Evolutionary conservation across 2,888 invertebrate genomes (phyloP), one percentile per base, ranked within the genome.

Genomic region (Cybosia mesomella): DNA sequence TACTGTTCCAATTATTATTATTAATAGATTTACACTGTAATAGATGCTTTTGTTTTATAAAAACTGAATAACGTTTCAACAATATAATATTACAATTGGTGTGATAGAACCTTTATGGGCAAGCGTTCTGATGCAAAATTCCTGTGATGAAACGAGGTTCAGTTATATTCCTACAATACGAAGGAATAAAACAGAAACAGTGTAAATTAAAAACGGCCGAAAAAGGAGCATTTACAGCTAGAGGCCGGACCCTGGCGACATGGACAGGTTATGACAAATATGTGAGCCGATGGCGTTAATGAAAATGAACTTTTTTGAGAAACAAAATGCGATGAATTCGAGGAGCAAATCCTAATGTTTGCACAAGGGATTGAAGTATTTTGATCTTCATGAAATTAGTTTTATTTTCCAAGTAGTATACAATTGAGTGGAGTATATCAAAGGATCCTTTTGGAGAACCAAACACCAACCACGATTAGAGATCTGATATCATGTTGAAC

Each of bases 221-320:
- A 94, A 94, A 94, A 92, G 87, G 88, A 92, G 82, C 87, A 90
- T 81, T 86, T 81, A 72, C 76, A 81, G 80, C 83, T 87, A 83
- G 87, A 84, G 81, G 79, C 82, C 80, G 71, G 72, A 59, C 73
- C 68, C 72, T 75, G 75, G 84, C 81, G 81, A 85, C 83, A 86
- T 87, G 87, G 89, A 88, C 89, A 87, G 89, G 95, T 93, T 94
- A 94, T 95, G 95, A 95, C 95, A 95, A 94, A 94, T 94, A 95
- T 94, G 95, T 94, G 93, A 94, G 91, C 90, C 90, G 90, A 92
- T 91, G 92, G 89, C 87, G 93, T 88, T 94, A 94, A 95, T 95
- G 93, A 95, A 95, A 94, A 92, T 89, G 92, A 90, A 91, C 91
- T 89, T 91, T 93, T 92, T 88, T 79, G 75, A 70, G 73, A 86